These are phyloP conservation scores for Diglossa cyanea DNA, from an alignment of 2,797 vertebrate genomes.

Conservation along the genomic window DNA sequence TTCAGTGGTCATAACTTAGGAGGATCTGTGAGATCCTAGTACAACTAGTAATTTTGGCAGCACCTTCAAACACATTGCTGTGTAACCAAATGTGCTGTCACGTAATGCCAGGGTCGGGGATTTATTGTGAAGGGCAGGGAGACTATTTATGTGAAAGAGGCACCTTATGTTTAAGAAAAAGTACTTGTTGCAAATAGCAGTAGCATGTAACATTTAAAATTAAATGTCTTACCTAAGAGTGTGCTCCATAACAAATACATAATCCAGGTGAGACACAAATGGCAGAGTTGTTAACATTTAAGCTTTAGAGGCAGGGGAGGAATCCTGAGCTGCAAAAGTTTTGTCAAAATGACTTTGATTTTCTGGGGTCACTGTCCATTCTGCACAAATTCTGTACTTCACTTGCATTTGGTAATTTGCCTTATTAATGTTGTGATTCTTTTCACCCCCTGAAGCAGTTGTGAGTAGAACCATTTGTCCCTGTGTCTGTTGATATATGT, in stretches of 20 bases:
- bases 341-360: background rate
- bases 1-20: background rate
- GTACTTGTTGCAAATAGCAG: background rate
- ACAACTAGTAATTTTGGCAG: background rate
- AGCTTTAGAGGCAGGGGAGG: background rate
- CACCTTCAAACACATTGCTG: background rate
- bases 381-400: background rate
- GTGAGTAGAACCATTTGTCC: background rate
- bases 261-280: background rate
- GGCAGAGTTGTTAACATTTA: background rate
- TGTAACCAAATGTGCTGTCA: background rate
- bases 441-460: background rate
- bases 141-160: background rate
- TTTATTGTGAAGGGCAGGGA: background rate
- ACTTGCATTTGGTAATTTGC: background rate
- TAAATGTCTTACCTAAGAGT: background rate
- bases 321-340: background rate
- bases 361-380: background rate
- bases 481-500: background rate
- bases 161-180: background rate
- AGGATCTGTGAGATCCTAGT: background rate
- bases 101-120: background rate
- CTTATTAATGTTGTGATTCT: accelerated
- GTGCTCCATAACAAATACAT: background rate
- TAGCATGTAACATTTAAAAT: background rate